Base-by-base conservation (phyloP, 2,113 vertebrate genomes). In the Brachypodius melanocephalos region DNA sequence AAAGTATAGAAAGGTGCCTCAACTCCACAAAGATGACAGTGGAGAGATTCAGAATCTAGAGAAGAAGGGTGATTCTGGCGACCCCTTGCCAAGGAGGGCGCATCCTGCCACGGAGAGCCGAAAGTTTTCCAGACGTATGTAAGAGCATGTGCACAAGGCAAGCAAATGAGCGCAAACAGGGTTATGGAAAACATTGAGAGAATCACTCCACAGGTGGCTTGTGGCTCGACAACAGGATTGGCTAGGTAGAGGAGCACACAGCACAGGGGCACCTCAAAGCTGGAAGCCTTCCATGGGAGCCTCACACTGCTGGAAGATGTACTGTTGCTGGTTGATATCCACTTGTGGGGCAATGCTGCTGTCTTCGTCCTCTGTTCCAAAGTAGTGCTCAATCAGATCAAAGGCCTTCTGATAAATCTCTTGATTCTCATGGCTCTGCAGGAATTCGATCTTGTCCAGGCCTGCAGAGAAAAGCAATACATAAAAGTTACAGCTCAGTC, bases 321-420 rank as follows among this genome's bases (percentile, higher is more conserved):
- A 99, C 97, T 99, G 99, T 96, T 99, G 99, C 98, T 99, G 99
- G 97, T 97, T 98, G 96, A 99, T 96, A 94, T 99, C 99, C n/a
- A 99, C 99, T 55, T 99, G 98, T 8, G 99, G 99, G 36, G 98
- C 98, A 93, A 99, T 98, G 86, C 98, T 98, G 66, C 98, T 98
- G 93, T 99, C 99, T 95, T 99, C 99, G 42, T 99, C 99, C 74
- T 99, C 99, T 4, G 98, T 98, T 97, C 98, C 99, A 89, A 99
- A 99, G 97, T 99, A 99, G 97, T 99, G 99, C 98, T 99, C 99
- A 45, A 99, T 99, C 96, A 99, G 98, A 96, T 99, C 99, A 85
- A 99, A 99, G 49, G 99, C 99, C 95, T 99, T 99, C 98, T 99
- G 99, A 96, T 99, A 99, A 97, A 99, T 99, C 96, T 99, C 99